A percentile compares a stretch with the other conserved stretches of the same genome.
Conservation (phyloP, 2,888 invertebrate species). For the Alcis repandata region DNA sequence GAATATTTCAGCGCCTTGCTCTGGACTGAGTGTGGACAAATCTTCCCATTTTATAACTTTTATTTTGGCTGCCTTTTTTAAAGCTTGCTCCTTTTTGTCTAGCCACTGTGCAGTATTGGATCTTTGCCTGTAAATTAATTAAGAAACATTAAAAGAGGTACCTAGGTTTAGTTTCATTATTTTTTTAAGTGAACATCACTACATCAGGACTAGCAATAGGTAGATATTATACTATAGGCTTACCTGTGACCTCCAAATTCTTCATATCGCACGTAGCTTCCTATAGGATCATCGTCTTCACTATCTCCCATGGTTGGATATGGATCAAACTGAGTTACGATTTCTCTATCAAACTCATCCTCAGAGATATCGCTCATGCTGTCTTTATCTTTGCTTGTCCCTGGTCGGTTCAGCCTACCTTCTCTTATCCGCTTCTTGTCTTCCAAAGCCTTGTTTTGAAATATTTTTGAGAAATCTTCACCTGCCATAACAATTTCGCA, state of each 20-base stretch:
- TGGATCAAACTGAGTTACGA: conserved; percentile 86
- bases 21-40: conserved; percentile 80
- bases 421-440: conserved; percentile 72
- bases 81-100: conserved; percentile 95
- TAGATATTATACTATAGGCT: not conserved
- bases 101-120: conserved; percentile 96
- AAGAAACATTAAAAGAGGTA: not conserved
- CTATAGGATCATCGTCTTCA: conserved; percentile 91
- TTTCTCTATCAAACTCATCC: conserved; percentile 74
- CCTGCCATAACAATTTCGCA: conserved; percentile 97
- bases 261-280: conserved; percentile 91
- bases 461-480: conserved; percentile 90
- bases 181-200: not conserved
- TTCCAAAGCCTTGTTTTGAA: conserved; percentile 79
- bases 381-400: conserved; percentile 71
- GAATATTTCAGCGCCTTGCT: conserved; percentile 88
- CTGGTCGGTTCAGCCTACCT: conserved; percentile 66
- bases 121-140: conserved; percentile 80
- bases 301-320: conserved; percentile 93
- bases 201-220: not conserved
- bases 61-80: conserved; percentile 92
- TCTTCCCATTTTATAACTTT: conserved; percentile 92
- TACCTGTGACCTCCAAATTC: conserved; percentile 87
- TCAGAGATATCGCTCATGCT: conserved; percentile 68
- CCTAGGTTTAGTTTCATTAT: too few relatives aligned